Evolutionary conservation across 2,797 vertebrate genomes (phyloP), one percentile per base, ranked within the genome.

Genomic region (Pseudomugil tenellus): DNA sequence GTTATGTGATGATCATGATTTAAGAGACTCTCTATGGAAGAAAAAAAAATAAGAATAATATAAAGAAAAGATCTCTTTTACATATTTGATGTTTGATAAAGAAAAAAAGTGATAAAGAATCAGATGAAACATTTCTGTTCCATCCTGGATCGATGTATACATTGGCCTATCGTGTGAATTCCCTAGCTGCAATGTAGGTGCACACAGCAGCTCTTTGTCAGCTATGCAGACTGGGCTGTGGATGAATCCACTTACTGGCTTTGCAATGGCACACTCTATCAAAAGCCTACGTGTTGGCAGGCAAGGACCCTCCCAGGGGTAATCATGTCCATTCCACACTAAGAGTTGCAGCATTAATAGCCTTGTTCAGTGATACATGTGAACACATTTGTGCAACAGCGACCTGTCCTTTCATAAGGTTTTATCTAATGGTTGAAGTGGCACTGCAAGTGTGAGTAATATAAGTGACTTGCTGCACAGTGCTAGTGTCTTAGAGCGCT

Each of bases 281-380:
- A 86, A 73, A 81, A 86, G 80, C 76, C 81, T 77, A 67, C 51
- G 17, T 79, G 78, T 78, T 87, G 81, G 83, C 87, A 84, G 80
- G 54, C 66, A 26, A 67, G 58, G 64, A 67, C 35, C 54, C 41
- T 86, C 83, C 76, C 87, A 61, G 58, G 78, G 80, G 87, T 83
- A 83, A 81, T 87, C 67, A 58, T 41, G 84, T 80, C 74, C 72
- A 70, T 81, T 77, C 74, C 76, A 74, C 75, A 77, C 69, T 61
- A 17, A 48, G 71, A 80, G 73, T n/a, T 71, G 68, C 77, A 73
- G 59, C 75, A 53, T 68, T 74, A 74, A 63, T 74, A 72, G 75
- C 58, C 63, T 84, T 76, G 68, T 65, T 84, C 66, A 32, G 55
- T 52, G 17, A 55, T 77, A 77, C 71, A 53, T 63, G 73, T 28